A percentile compares a stretch with the other conserved stretches of the same genome.
Evolutionary conservation across 2,888 invertebrate genomes (phyloP).

Genomic region (Dilophus febrilis): DNA sequence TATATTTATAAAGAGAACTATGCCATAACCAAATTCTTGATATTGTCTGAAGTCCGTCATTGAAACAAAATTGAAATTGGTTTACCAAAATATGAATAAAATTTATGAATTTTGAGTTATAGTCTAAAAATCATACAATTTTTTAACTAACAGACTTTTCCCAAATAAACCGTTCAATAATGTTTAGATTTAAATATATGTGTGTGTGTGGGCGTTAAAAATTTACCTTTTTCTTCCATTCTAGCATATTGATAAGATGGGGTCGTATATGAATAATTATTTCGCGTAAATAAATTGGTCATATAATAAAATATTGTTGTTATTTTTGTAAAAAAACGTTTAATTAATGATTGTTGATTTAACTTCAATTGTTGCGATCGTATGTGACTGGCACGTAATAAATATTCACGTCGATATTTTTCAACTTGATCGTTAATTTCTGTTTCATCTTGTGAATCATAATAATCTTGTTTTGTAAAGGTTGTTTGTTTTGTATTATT

Average conservation of each 20-base stretch:
- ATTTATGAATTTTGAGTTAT: no score
- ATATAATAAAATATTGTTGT: constrained; percentile 5
- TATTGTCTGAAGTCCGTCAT: no score
- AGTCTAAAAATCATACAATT: no score
- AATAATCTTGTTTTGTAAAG: constrained; percentile 15
- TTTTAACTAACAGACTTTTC: no score
- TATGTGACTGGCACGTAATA: constrained; percentile 1
- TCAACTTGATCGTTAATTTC: constrained; percentile 17
- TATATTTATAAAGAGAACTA: no score
- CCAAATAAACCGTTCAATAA: no score
- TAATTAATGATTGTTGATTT: constrained; percentile 3
- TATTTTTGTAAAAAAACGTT: constrained; percentile 5
- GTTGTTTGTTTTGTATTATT: constrained; percentile 4
- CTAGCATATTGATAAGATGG: background rate
- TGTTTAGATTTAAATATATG: no score
- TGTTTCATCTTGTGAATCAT: constrained; percentile 27
- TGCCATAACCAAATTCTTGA: no score
- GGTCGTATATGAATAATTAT: constrained; percentile 3
- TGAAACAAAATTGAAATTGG: no score
- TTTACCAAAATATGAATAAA: no score
- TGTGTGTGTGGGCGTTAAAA: no score
- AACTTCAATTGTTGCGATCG: no score
- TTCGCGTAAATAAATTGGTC: background rate
- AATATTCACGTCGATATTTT: constrained; percentile 11
- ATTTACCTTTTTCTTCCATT: constrained; percentile 1